These are phyloP conservation scores for Cataglyphis cursor DNA, from an alignment of 2,888 invertebrate species.

Conservation along the genomic window DNA sequence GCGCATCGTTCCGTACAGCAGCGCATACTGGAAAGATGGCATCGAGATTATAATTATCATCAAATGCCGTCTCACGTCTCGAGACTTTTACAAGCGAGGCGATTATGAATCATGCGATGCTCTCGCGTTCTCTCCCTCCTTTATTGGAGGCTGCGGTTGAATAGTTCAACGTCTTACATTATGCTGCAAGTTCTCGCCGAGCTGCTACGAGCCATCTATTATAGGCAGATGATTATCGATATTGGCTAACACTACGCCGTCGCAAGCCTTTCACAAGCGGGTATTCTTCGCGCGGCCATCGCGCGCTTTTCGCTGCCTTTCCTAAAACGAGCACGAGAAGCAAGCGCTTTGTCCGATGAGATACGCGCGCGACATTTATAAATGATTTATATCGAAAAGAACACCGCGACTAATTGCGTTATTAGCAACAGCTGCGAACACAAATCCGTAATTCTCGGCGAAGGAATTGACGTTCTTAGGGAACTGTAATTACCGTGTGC, in stretches of 20 bases:
- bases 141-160: slow-evolving; percentile 24
- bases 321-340: slow-evolving; percentile 32
- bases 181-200: slow-evolving; percentile 17
- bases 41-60: slow-evolving; percentile 46
- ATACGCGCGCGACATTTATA: slow-evolving; percentile 25
- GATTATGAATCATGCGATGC: slow-evolving; percentile 29
- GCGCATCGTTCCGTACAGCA: slow-evolving; percentile 29
- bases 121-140: slow-evolving; percentile 14
- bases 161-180: slow-evolving; percentile 48
- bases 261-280: slow-evolving; percentile 32
- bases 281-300: slow-evolving; percentile 29
- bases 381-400: slow-evolving; percentile 20
- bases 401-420: slow-evolving; percentile 13
- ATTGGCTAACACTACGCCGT: slow-evolving; percentile 49
- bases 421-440: slow-evolving; percentile 35
- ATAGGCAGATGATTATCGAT: slow-evolving; percentile 59
- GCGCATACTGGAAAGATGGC: slow-evolving; percentile 40
- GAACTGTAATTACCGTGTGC: not conserved
- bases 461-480: slow-evolving; percentile 17
- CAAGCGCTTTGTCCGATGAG: slow-evolving; percentile 23
- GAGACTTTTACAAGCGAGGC: slow-evolving; percentile 35
- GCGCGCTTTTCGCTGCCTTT: slow-evolving; percentile 31
- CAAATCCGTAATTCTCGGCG: not conserved
- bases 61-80: slow-evolving; percentile 33
- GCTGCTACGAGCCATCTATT: slow-evolving; percentile 55